A percentile compares a stretch with the other conserved stretches of the same genome.
phyloP scores from a whole-genome alignment of 2,888 invertebrate genomes.

The Polymixis lichenea region DNA sequence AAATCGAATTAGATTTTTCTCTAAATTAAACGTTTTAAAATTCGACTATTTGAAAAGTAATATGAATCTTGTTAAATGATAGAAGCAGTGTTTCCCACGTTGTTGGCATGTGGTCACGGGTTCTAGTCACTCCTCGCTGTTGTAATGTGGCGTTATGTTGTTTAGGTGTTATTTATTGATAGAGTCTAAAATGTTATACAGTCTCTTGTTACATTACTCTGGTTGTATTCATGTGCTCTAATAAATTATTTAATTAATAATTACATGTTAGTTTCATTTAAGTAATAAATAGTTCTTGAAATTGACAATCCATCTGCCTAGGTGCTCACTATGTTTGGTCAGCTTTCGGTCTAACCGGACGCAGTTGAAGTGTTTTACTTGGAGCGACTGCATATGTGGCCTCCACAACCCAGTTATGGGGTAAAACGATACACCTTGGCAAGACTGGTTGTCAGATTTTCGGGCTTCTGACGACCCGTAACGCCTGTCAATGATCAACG shows the following conservation, averaged over 20 bases:
- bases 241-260: conserved; percentile 81
- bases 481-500: background rate
- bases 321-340: background rate
- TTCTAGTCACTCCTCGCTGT: conserved; percentile 83
- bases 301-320: background rate
- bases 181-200: conserved; percentile 83
- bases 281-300: background rate
- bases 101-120: conserved; percentile 56
- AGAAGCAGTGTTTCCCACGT: conserved; percentile 62
- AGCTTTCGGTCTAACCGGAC: background rate
- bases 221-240: conserved; percentile 86
- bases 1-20: conserved; percentile 41
- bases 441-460: too few relatives aligned
- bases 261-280: conserved; percentile 34
- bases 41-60: conserved; percentile 47
- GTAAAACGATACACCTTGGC: too few relatives aligned
- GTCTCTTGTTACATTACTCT: conserved; percentile 84
- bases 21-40: conserved; percentile 49
- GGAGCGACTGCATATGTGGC: too few relatives aligned
- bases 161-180: conserved; percentile 79
- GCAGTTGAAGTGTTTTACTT: too few relatives aligned
- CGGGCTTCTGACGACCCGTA: too few relatives aligned
- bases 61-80: conserved; percentile 60
- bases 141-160: conserved; percentile 82
- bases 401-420: too few relatives aligned